Conservation (phyloP, 2,113 vertebrate genomes). For the Calonectris borealis region DNA sequence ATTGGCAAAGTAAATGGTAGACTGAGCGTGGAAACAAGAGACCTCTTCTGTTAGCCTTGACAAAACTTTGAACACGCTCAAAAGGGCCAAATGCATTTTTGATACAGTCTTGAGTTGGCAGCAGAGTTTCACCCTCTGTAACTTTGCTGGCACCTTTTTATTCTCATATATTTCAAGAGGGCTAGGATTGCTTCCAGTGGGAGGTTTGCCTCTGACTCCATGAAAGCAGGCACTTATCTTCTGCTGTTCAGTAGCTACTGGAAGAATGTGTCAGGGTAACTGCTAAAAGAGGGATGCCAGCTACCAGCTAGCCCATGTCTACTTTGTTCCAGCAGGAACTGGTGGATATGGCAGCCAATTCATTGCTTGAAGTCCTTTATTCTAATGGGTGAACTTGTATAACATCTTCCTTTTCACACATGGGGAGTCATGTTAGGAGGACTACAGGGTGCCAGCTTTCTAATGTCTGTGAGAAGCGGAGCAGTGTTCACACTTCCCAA, state of each 20-base stretch:
- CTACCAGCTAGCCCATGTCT: neutral
- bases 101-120: neutral
- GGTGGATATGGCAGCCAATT: neutral
- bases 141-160: neutral
- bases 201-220: neutral
- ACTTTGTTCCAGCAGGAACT: neutral
- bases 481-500: neutral
- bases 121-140: neutral
- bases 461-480: neutral
- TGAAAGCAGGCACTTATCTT: neutral
- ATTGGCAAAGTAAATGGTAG: constrained; percentile 75
- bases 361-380: neutral
- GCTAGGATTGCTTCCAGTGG: neutral
- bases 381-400: neutral
- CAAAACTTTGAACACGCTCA: neutral
- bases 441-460: neutral
- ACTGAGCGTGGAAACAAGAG: constrained; percentile 48
- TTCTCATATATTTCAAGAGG: neutral
- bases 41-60: neutral
- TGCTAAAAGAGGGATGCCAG: neutral
- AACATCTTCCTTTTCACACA: constrained; percentile 5
- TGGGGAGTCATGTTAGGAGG: neutral
- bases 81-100: neutral
- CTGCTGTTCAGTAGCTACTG: neutral
- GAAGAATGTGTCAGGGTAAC: neutral